phyloP scores from a whole-genome alignment of 53 echinoderm and acorn worm genomes.

The Temnopleurus reevesii region DNA sequence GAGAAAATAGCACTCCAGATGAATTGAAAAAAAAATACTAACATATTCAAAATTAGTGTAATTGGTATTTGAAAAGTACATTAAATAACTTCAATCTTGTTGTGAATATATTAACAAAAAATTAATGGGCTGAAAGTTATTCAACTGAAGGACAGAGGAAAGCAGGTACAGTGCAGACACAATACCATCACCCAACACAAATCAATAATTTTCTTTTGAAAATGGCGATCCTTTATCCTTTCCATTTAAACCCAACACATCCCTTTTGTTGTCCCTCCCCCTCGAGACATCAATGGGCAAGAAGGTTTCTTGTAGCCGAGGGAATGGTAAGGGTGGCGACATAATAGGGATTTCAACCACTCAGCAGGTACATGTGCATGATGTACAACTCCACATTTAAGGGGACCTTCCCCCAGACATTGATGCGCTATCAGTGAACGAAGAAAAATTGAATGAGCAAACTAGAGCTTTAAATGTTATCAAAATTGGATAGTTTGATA shows the following conservation, averaged over 20 bases:
- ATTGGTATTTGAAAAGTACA: too few relatives aligned
- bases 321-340: background rate
- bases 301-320: background rate
- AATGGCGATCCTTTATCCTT: background rate
- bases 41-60: too few relatives aligned
- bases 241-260: background rate
- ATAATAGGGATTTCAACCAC: background rate
- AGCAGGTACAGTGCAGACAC: background rate
- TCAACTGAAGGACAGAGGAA: background rate
- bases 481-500: too few relatives aligned
- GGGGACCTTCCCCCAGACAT: too few relatives aligned
- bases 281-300: background rate
- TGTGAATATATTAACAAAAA: too few relatives aligned
- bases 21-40: too few relatives aligned
- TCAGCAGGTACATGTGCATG: background rate
- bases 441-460: too few relatives aligned
- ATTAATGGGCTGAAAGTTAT: background rate
- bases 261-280: background rate
- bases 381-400: too few relatives aligned
- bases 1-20: too few relatives aligned
- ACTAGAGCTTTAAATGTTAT: too few relatives aligned
- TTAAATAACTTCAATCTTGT: too few relatives aligned
- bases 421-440: too few relatives aligned
- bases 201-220: conserved; percentile 15
- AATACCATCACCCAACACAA: background rate